Evolutionary conservation across 2,113 vertebrate species (phyloP).

Genomic region (Telmatochromis brichardi): DNA sequence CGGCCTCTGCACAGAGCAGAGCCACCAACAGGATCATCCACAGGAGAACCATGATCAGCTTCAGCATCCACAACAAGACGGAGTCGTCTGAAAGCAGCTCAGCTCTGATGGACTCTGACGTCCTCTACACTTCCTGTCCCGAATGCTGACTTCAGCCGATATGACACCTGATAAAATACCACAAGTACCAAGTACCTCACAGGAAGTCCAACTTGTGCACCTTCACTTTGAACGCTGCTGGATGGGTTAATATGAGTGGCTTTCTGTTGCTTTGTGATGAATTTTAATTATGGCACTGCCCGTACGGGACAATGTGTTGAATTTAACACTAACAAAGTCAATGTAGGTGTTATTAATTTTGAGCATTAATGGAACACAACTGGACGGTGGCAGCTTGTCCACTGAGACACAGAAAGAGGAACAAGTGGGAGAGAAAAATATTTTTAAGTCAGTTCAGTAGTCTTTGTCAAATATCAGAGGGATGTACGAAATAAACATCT

Average conservation of each 20-base stretch:
- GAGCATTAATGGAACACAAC: background rate
- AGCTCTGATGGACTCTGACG: background rate
- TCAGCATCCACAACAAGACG: rapidly evolving
- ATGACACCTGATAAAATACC: too few species aligned
- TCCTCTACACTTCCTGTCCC: too few species aligned
- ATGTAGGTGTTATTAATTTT: background rate
- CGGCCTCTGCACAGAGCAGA: too few species aligned
- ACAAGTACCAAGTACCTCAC: too few species aligned
- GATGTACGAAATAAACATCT: background rate
- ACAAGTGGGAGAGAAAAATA: background rate
- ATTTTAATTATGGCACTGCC: background rate
- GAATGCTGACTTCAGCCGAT: too few species aligned
- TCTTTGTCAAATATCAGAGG: background rate
- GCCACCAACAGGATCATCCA: background rate
- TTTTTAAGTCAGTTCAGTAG: background rate
- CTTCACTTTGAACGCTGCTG: too few species aligned
- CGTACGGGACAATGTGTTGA: background rate
- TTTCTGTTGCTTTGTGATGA: background rate
- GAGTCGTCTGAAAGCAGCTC: background rate
- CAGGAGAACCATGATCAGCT: too few species aligned
- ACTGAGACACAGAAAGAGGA: background rate
- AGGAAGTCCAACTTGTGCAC: too few species aligned
- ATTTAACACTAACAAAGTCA: background rate
- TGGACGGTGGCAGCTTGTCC: background rate
- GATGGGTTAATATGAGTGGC: background rate